These are phyloP conservation scores for Setophaga kirtlandii DNA, from an alignment of 2,113 vertebrate genomes.

Conservation along the genomic window DNA sequence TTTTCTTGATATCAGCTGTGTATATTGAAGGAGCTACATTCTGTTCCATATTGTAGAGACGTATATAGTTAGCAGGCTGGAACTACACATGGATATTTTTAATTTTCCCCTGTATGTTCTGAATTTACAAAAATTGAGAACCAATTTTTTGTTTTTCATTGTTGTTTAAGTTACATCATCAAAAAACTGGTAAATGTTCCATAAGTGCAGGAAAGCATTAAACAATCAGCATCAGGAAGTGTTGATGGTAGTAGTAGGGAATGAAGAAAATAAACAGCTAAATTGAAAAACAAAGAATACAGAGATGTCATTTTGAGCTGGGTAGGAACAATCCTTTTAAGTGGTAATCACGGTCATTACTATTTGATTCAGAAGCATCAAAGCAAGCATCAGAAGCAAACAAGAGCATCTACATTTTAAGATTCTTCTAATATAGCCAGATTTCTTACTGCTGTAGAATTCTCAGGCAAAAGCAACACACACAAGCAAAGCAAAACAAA, in stretches of 20 bases:
- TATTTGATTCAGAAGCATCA: not conserved
- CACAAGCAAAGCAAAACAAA: not conserved
- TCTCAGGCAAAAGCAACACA: not conserved
- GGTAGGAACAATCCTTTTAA: not conserved
- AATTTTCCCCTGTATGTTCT: not conserved
- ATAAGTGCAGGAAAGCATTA: not conserved
- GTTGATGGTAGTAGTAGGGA: not conserved
- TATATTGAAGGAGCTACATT: not conserved
- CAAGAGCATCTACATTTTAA: not conserved
- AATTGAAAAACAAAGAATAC: not conserved
- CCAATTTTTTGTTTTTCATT: not conserved
- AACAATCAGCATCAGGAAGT: not conserved
- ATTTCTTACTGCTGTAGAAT: not conserved
- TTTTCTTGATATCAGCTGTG: not conserved
- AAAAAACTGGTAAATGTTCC: not conserved
- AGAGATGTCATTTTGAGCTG: fast-evolving
- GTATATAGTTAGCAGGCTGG: not conserved
- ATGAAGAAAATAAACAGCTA: not conserved
- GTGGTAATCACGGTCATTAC: not conserved
- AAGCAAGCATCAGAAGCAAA: not conserved
- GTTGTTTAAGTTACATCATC: not conserved
- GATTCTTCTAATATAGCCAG: not conserved
- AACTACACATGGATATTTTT: not conserved
- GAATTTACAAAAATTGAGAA: not conserved
- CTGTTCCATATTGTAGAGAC: not conserved